Percentiles rank a stretch among this genome's conserved stretches.
Conservation (phyloP, 2,113 vertebrate species). For the Todiramphus saurophagus region DNA sequence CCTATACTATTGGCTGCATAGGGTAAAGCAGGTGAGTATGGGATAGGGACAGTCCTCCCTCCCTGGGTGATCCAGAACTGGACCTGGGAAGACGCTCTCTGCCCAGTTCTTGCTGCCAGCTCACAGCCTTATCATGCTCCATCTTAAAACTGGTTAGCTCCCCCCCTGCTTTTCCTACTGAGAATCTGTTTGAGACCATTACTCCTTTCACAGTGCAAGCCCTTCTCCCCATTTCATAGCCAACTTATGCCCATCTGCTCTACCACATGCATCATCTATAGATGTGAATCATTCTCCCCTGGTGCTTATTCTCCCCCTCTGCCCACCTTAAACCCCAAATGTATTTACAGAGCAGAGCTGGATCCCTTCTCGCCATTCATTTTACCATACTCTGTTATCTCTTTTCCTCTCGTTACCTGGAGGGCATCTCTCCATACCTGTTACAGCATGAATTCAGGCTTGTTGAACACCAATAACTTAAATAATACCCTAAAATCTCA, state of each 20-base stretch:
- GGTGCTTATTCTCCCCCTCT: not conserved
- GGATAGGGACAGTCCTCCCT: not conserved
- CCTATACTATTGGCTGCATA: fast-evolving
- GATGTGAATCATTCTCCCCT: not conserved
- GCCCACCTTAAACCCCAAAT: not conserved
- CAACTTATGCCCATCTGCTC: not conserved
- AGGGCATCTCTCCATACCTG: not conserved
- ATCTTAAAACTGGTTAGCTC: not conserved
- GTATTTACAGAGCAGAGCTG: not conserved
- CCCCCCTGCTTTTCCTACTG: not conserved
- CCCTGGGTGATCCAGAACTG: fast-evolving
- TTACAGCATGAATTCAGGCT: not conserved
- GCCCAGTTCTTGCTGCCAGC: not conserved
- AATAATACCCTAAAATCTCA: not conserved
- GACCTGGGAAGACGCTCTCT: not conserved
- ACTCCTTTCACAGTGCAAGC: not conserved
- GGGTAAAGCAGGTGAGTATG: not conserved
- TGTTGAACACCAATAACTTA: not conserved
- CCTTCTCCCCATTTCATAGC: not conserved
- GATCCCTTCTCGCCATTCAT: not conserved
- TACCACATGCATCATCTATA: not conserved
- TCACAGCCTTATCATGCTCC: not conserved
- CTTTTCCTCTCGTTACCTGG: not conserved
- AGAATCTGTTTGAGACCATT: not conserved
- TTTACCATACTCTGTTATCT: not conserved